Evolutionary conservation across 1,140 invertebrate genomes (phyloP).

Genomic region (Nephotettix cincticeps): DNA sequence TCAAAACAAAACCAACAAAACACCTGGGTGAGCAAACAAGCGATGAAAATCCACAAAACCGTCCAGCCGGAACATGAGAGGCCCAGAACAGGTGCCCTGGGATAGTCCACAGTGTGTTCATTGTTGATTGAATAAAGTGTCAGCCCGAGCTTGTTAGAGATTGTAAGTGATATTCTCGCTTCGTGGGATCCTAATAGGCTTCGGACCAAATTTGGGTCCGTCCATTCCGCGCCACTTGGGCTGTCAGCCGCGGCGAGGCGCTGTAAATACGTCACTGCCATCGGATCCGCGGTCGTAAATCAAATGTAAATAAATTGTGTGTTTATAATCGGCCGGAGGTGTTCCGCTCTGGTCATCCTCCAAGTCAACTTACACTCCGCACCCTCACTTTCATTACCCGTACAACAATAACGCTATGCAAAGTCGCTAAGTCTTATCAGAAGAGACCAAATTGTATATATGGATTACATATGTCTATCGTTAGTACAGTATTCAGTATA

Average conservation of each 20-base stretch:
- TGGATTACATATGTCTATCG: no score
- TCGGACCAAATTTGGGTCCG: conserved; percentile 7
- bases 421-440: no score
- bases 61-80: not conserved
- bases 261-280: conserved; percentile 21
- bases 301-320: conserved; percentile 23
- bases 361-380: no score
- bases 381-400: no score
- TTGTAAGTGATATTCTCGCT: conserved; percentile 13
- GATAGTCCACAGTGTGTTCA: not conserved
- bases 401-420: no score
- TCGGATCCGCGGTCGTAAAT: conserved; percentile 2
- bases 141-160: conserved; percentile 9
- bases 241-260: not conserved
- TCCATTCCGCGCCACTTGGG: not conserved
- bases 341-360: not conserved
- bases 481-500: no score
- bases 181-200: conserved; percentile 20
- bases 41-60: no score
- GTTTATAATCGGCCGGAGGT: not conserved
- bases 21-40: no score
- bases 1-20: no score
- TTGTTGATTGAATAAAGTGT: conserved; percentile 5
- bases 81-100: not conserved
- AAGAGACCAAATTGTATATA: no score